These are phyloP conservation scores for Sebastes kiyomatsui DNA, from an alignment of 2,797 vertebrate genomes.

Conservation along the genomic window DNA sequence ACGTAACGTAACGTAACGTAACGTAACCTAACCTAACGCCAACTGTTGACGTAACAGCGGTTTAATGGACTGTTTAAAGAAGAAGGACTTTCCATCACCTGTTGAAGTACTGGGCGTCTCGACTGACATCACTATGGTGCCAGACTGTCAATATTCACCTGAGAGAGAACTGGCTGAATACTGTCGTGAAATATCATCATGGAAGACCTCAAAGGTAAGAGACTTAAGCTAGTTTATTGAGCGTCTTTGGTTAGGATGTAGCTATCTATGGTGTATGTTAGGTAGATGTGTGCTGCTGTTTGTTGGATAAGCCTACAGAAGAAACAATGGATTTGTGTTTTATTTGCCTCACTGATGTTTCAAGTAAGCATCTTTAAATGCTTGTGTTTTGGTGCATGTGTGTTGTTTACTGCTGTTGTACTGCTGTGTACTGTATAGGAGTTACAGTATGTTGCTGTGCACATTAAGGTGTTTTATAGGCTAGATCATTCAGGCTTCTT, in stretches of 20 bases:
- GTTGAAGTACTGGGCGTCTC: neutral
- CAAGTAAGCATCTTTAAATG: neutral
- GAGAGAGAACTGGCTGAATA: neutral
- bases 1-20: too few species aligned
- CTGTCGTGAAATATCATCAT: neutral
- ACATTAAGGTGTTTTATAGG: neutral
- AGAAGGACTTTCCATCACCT: neutral
- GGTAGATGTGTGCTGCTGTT: neutral
- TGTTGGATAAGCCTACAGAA: neutral
- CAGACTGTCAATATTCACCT: neutral
- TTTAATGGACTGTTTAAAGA: neutral
- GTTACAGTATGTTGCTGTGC: neutral
- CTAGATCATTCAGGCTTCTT: neutral
- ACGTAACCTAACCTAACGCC: too few species aligned
- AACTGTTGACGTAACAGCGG: neutral
- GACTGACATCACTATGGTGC: neutral
- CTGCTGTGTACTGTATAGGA: neutral
- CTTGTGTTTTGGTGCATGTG: neutral
- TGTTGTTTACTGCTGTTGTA: neutral
- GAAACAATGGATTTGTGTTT: neutral
- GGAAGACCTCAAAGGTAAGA: neutral
- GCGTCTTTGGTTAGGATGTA: neutral
- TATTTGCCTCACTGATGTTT: neutral
- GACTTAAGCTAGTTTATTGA: neutral
- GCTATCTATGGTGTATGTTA: neutral